These are phyloP conservation scores for Sylvia atricapilla DNA, from an alignment of 2,113 vertebrate genomes.

Conservation along the genomic window DNA sequence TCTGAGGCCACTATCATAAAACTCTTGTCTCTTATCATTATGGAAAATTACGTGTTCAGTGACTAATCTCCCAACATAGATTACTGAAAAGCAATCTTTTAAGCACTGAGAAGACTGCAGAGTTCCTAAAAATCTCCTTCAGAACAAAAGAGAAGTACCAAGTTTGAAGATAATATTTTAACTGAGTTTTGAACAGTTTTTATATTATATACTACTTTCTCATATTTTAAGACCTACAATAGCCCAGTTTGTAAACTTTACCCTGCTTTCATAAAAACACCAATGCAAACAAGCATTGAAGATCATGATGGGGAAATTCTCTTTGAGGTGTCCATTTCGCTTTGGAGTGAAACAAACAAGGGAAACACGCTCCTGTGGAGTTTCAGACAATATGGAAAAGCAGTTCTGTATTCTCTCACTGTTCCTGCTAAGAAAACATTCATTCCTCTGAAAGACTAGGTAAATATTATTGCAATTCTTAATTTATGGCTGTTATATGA, in stretches of 20 bases:
- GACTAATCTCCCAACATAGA: not conserved
- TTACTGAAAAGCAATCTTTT: slow-evolving; percentile 13
- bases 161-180: not conserved
- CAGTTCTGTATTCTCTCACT: not conserved
- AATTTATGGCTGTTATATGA: not conserved
- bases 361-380: not conserved
- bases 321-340: not conserved
- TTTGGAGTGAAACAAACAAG: not conserved
- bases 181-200: not conserved
- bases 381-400: not conserved
- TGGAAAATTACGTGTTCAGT: slow-evolving; percentile 3
- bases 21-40: not conserved
- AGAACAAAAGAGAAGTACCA: not conserved
- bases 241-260: not conserved
- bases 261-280: not conserved
- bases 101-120: not conserved
- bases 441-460: not conserved
- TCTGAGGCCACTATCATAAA: not conserved
- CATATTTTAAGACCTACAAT: not conserved
- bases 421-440: not conserved
- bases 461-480: not conserved
- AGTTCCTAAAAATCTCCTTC: not conserved
- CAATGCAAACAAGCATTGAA: not conserved
- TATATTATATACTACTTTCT: not conserved
- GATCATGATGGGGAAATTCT: not conserved